A percentile compares a stretch with the other conserved stretches of the same genome.
Evolutionary conservation across 1,140 invertebrate species (phyloP).

Genomic region (Eumaeus atala): DNA sequence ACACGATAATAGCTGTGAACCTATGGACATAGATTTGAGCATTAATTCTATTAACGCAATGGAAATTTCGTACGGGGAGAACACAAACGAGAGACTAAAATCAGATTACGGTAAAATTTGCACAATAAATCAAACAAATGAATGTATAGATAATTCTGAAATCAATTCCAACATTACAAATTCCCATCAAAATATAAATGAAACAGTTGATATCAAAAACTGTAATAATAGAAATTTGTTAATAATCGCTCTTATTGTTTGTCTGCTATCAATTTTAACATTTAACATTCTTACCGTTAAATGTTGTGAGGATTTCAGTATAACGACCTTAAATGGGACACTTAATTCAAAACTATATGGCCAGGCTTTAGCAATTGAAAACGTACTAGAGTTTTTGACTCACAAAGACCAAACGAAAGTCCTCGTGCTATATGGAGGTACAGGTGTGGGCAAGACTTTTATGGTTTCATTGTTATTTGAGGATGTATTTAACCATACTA

Average conservation of each 20-base stretch:
- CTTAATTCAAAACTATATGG: constrained; percentile 47
- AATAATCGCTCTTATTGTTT: neutral
- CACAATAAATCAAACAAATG: too few species aligned
- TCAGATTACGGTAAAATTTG: too few species aligned
- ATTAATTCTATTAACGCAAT: constrained; percentile 41
- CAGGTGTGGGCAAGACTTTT: constrained; percentile 63
- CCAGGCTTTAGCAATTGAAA: constrained; percentile 40
- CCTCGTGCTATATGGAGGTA: constrained; percentile 55
- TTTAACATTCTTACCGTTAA: constrained; percentile 39
- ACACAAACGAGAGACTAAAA: neutral
- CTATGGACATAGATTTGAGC: constrained; percentile 64
- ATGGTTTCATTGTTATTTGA: constrained; percentile 43
- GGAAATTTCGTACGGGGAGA: constrained; percentile 46
- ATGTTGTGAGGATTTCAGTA: constrained; percentile 41
- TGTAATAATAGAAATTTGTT: neutral
- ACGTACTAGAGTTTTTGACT: constrained; percentile 38
- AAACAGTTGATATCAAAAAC: neutral
- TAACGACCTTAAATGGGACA: constrained; percentile 28
- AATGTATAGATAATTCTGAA: too few species aligned
- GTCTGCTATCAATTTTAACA: constrained; percentile 27
- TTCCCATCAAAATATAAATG: neutral
- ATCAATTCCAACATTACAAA: too few species aligned
- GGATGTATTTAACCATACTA: constrained; percentile 36
- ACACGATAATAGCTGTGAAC: constrained; percentile 41
- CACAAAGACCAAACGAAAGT: constrained; percentile 38